Evolutionary conservation across 1,140 invertebrate species (phyloP), one percentile per base, ranked within the genome.

Genomic region (Drosophila takahashii): DNA sequence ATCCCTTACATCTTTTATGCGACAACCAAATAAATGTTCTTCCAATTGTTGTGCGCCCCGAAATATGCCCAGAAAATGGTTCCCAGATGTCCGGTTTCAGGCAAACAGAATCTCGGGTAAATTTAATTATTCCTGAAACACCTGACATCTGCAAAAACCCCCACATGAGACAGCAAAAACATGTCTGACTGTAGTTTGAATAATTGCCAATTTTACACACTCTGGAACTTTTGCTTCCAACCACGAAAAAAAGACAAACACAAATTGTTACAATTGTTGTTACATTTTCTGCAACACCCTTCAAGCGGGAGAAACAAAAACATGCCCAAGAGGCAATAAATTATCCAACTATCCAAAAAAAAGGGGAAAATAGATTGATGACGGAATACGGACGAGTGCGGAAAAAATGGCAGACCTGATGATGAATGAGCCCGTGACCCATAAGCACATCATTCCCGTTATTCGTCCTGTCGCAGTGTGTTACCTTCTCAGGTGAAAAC

Each of bases 161-260:
- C 41, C 34, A 22, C 27, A n/a, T 15, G 18, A 26, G 29, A 36
- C 29, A 32, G 57, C 58, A 74, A 61, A 77, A 81, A 81, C 78
- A 57, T 72, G 78, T 77, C 72, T 42, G 66, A 51, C 65, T 79
- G 59, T 79, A 70, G 52, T 67, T 83, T 87, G 83, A 86, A 87
- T 87, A 86, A 86, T 81, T 78, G 78, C 48, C 81, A 86, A 87
- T 87, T 81, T 86, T 78, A 59, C 67, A 73, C 72, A 67, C 61
- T 48, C 3, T 13, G 39, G 26, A 64, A 58, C 34, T 74, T 64
- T 32, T 73, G 47, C 64, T 54, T 44, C 47, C 22, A 16, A 16
- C 39, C 29, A 36, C 41, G 26, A 29, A 37, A 36, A 51, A 72
- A 71, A 54, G 56, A 53, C 44, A 42, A 65, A 84, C 69, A 83